Base-by-base conservation (phyloP, 2,113 vertebrate species). In the Xenopus laevis region DNA sequence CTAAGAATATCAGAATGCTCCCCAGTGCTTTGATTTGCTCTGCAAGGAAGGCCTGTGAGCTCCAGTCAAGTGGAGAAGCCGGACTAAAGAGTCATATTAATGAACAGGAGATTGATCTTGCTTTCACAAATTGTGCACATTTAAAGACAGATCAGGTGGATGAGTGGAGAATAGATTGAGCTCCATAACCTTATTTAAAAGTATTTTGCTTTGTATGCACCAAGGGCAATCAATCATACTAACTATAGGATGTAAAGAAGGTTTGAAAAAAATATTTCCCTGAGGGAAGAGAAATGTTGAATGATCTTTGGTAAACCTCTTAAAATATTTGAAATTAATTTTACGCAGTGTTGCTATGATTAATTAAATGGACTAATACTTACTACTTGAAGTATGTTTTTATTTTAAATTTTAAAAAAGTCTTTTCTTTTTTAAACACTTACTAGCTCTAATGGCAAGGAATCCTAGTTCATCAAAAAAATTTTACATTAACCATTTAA, bases 51-150 rank as follows among this genome's bases (percentile, higher is more conserved):
- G 33, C 53, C 52, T 55, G 13, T 65, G 18, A 62, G 53, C 30
- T 66, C 63, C 40, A 47, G 16, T 64, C 53, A 60, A 67, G 58
- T 67, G 44, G 46, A 67, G 44, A 12, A 13, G 5, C 27, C 33
- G 13, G 18, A 61, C 53, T 68, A 75, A 67, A 68, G 45, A 65
- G 71, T 30, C 20, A 66, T 45, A 52, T 68, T 75, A 75, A 60
- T 60, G 46, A 68, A 52, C 23, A 60, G 23, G 67, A 75, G 72
- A 75, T 75, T 75, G 65, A 75, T 75, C 65, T 75, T 75, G 72
- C 65, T 59, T 75, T 75, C 72, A 75, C 6, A 61, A 62, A 62
- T 62, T 23, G 44, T 33, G 57, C 50, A 59, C 68, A 68, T 62
- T 75, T 75, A 75, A 75, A 68, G 57, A 61, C 23, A 40, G 57